Evolutionary conservation across 2,888 invertebrate species (phyloP), one percentile per base, ranked within the genome.

Genomic region (Drosophila pegasa): DNA sequence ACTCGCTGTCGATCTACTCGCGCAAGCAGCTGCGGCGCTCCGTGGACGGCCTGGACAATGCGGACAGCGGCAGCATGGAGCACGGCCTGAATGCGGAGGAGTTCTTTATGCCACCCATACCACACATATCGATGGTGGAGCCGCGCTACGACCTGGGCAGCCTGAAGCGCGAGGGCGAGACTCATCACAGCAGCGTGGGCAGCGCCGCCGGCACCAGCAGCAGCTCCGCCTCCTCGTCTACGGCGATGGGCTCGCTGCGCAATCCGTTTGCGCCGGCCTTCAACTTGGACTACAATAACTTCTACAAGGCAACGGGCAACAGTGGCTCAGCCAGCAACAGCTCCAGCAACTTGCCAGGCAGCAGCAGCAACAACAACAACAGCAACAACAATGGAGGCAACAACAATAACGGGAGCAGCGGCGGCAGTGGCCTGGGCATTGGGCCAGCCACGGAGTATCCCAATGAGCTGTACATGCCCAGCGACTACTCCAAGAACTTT

Each of bases 111-210:
- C 90, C 91, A 4, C 77, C 90, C 57, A 91, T 92, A 58, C 92
- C 92, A 38, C 92, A 92, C 69, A 91, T 92, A 48, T 91, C 92
- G 5, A 91, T 92, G 91, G 89, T 86, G 3, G 92, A 92, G 67
- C 82, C 90, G 12, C 89, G 92, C 48, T 92, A 91, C 59, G 92
- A 92, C 68, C 45, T 92, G 41, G 87, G 87, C 59, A 89, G 80
- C 54, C 89, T 92, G 4, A 92, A 92, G 78, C 90, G 92, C 0
- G 92, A 92, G 69, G 75, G 75, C 14, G 91, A 91, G 27, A 51
- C 56, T 18, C 90, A 89, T 59, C 88, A 89, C 20, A 67, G 70
- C 2, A 27, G 51, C 20, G 27, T 50, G 16, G 63, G 64, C 29
- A 60, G 62, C 14, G 29, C 52, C 3, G 48, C 41, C 25, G 48